Evolutionary conservation across 2,113 vertebrate species (phyloP), one percentile per base, ranked within the genome.

Genomic region (Stegastes partitus): DNA sequence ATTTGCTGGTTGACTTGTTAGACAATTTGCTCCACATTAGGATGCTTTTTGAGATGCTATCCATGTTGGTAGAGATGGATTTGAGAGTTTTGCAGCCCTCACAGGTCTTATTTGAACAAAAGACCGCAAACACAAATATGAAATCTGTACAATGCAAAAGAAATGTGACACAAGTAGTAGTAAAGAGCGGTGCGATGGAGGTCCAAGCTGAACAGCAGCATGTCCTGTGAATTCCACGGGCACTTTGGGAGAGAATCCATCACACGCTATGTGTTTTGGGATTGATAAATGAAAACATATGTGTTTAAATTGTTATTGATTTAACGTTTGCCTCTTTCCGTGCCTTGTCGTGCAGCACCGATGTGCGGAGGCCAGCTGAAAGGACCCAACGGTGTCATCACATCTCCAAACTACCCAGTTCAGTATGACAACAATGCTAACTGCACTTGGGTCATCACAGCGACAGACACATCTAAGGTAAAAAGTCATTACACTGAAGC

Each of bases 381-480:
- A 47, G 98, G 98, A 2, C 97, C 98, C 44, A 95, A 92, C 0
- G 98, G 98, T 0, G 91, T 98, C 89, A 97, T 99, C 89, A 98
- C 98, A 0, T 99, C 98, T 42, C 98, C 98, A 51, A 99, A 99
- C 92, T 99, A 96, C 77, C 98, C 98, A 0, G 98, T 99, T 55
- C 98, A 99, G 31, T 99, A 99, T 5, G 98, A 99, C 91, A 99
- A 98, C 95, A 99, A 99, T 0, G 97, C 98, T 25, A 99, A 98
- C 93, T 99, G 98, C n/a, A 96, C 98, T 49, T 99, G 98, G 98
- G 93, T 99, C 91, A 99, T 99, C 94, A 96, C 96, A 0, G 96
- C 97, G 0, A 95, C 97, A 25, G 97, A 99, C 70, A 91, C 93
- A 0, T 94, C 96, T 65, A 99, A 99, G 98, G 98, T 99, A 94